Conservation (phyloP, 2,888 invertebrate genomes). For the Dolomedes plantarius region DNA sequence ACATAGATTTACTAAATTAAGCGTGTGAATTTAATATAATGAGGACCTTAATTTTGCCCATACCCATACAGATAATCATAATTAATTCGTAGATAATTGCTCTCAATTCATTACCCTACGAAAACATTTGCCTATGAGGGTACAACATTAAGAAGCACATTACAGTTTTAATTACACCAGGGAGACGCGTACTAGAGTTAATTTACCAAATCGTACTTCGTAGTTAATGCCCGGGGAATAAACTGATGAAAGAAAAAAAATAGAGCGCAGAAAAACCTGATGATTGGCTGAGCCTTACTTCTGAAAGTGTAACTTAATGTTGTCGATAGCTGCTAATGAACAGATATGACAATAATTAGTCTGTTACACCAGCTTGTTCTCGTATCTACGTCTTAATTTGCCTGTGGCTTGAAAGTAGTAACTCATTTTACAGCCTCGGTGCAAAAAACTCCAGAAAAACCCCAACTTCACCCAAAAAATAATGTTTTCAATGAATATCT, state of each 20-base stretch:
- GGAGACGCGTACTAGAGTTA: constrained; percentile 43
- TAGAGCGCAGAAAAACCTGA: background rate
- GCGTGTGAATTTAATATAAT: constrained; percentile 71
- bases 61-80: constrained; percentile 65
- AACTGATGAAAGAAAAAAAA: background rate
- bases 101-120: constrained; percentile 63
- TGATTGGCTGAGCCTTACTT: background rate
- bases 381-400: background rate
- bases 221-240: constrained; percentile 47
- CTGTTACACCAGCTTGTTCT: background rate
- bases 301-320: constrained; percentile 1
- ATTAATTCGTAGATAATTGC: constrained; percentile 69
- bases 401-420: too few relatives aligned
- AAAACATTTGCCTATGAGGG: constrained; percentile 41
- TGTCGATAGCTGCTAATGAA: constrained; percentile 11
- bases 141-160: constrained; percentile 42
- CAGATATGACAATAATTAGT: constrained; percentile 5
- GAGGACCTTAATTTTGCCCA: constrained; percentile 47
- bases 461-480: too few relatives aligned
- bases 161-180: constrained; percentile 69
- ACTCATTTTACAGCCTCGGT: too few relatives aligned
- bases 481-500: too few relatives aligned
- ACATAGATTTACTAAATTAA: constrained; percentile 70
- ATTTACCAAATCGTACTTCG: constrained; percentile 64
- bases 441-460: too few relatives aligned